Base-by-base conservation (phyloP, 1,140 invertebrate genomes). In the Bombus superbus region DNA sequence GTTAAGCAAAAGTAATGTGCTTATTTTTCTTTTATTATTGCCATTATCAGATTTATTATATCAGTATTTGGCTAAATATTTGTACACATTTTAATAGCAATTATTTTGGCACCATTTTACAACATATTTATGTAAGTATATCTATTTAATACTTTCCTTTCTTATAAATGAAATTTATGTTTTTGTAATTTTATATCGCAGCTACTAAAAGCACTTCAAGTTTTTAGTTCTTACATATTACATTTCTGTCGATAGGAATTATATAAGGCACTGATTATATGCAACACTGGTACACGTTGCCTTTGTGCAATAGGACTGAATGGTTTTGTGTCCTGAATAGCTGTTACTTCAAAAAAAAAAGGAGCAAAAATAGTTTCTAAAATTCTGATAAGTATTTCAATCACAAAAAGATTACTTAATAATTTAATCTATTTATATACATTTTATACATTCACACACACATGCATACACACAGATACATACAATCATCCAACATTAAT, bases 71-170 rank as follows among this genome's bases (percentile, higher is more conserved):
- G 91, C 81, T 92, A 88, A 86, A 77, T 77, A 90, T 92, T 92
- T 92, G 92, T 92, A 92, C 89, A 88, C 83, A 86, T 85, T 91
- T 86, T 74, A 47, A 84, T 84, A 79, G 83, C 85, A 76, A 77
- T 86, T 71, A 42, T 92, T 92, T 92, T 92, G 92, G 92, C 91
- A 92, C 89, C 83, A 77, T 91, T 79, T 91, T 90, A 85, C 72
- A 90, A 85, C 64, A 83, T 57, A 32, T 83, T 59, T 79, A 82
- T 86, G n/a, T 40, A 89, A 38, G 38, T 81, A 85, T 38, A 83
- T 64, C 44, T 85, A 77, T 89, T 76, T 42, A 64, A 88, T 85
- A 88, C 75, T 89, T 88, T 86, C 62, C 66, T 69, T 32, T 84
- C 25, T 85, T 32, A 35, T 82, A 85, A 84, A 85, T 53, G 42